Percentiles rank a stretch among this genome's conserved stretches.
Conservation (phyloP, 64 coral and sea anemone genomes). For the Montipora efflorescens region DNA sequence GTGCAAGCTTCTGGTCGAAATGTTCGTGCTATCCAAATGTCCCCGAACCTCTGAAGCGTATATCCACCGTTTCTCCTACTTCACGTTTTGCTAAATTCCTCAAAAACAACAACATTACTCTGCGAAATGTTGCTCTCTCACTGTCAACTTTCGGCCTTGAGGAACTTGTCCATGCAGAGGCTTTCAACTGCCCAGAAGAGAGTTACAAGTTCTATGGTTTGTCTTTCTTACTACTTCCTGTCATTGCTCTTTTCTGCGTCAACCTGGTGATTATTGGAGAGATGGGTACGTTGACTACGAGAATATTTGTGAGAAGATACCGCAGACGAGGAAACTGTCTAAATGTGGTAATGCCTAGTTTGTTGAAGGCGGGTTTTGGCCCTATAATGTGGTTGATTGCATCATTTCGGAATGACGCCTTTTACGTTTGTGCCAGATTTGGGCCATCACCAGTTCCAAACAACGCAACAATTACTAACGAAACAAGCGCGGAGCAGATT, state of each 20-base stretch:
- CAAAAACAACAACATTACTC: conserved; percentile 14
- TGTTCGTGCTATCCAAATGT: no score
- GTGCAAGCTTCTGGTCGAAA: no score
- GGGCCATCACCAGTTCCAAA: neutral
- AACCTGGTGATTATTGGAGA: conserved; percentile 43
- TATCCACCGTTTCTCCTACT: no score
- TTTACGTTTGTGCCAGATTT: conserved; percentile 7
- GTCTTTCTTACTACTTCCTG: conserved; percentile 15
- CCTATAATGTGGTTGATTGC: conserved; percentile 15
- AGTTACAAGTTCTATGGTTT: conserved; percentile 28
- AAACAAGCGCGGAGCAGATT: neutral
- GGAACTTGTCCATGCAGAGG: neutral
- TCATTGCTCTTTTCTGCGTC: conserved; percentile 30
- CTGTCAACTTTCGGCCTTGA: conserved; percentile 27
- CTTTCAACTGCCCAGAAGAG: conserved; percentile 37
- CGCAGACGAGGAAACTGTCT: neutral
- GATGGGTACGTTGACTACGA: conserved; percentile 4
- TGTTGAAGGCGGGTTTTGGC: conserved; percentile 2
- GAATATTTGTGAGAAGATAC: conserved; percentile 32
- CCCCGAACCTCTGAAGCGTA: no score
- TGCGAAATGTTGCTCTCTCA: conserved; percentile 10
- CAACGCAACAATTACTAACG: neutral
- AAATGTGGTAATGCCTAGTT: neutral
- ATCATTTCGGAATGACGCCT: neutral
- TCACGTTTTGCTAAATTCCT: neutral